Evolutionary conservation across 2,888 invertebrate species (phyloP), one percentile per base, ranked within the genome.

Genomic region (Incurvaria masculella): DNA sequence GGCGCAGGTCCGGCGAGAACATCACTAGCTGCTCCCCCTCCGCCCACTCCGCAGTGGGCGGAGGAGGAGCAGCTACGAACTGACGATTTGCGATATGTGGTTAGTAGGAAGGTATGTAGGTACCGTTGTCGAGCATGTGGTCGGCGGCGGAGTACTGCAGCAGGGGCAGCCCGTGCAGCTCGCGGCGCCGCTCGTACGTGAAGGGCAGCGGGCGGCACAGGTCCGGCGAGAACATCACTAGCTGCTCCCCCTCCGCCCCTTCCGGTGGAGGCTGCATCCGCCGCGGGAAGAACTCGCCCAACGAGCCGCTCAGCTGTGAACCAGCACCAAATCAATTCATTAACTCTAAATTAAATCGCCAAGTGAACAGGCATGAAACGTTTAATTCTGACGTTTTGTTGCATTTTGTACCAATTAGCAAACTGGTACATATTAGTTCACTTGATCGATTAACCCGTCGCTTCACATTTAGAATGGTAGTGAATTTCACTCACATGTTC

Each of bases 271-370:
- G 83, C 0, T 72, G 75, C 52, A 85, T 68, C 57, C 84, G 75
- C 0, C 87, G 87, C 0, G 88, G 85, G 64, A 88, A 87, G 61
- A 92, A 86, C 72, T 93, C 92, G 0, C 93, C 93, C 1, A 87
- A 87, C 18, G 91, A 89, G 20, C 91, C 91, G 49, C 78, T 71
- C 0, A 92, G 74, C 59, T 79, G 61, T 1, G n/a, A 55, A 54
- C 6, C 23, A 17, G 27, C 23, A 39, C 21, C 14, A n/a, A 44
- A 40, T 17, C 6, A n/a, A 39, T 17, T 18, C 19, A 21, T 42
- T n/a, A n/a, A n/a, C n/a, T n/a, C n/a, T n/a, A n/a, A n/a, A n/a
- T n/a, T 64, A n/a, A n/a, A n/a, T n/a, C n/a, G n/a, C n/a, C n/a
- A n/a, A n/a, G n/a, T n/a, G n/a, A n/a, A n/a, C n/a, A n/a, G n/a